A percentile compares a stretch with the other conserved stretches of the same genome.
Evolutionary conservation across 2,888 invertebrate genomes (phyloP).

Genomic region (Andrena trimmerana): DNA sequence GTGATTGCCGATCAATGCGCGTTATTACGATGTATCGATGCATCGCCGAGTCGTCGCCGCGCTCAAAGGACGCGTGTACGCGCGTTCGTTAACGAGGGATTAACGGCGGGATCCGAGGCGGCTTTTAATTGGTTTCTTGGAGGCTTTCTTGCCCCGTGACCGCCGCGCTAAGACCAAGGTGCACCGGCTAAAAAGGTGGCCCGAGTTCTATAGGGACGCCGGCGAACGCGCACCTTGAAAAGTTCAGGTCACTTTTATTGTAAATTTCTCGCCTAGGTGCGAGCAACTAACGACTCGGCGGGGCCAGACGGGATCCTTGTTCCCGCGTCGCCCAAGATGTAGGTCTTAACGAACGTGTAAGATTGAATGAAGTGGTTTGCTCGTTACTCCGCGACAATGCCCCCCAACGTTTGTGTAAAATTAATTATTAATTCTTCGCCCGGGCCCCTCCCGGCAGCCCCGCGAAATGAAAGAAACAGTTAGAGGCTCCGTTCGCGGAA

Average conservation of each 20-base stretch:
- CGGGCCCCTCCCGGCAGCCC: neutral
- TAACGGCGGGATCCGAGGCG: conserved; percentile 9
- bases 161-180: conserved; percentile 6
- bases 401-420: conserved; percentile 51
- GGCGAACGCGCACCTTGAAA: conserved; percentile 10
- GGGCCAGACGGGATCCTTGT: conserved; percentile 20
- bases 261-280: conserved; percentile 33
- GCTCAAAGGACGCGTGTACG: conserved; percentile 7
- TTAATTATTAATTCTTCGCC: conserved; percentile 59
- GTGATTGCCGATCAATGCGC: conserved; percentile 44
- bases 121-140: conserved; percentile 56
- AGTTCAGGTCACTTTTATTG: conserved; percentile 41
- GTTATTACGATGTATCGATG: conserved; percentile 35
- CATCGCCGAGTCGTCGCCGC: neutral
- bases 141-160: conserved; percentile 30
- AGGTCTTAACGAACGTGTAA: conserved; percentile 60
- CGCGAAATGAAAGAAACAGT: conserved; percentile 48
- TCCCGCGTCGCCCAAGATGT: conserved; percentile 42
- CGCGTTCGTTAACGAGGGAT: conserved; percentile 34
- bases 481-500: conserved; percentile 59
- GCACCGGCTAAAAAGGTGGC: conserved; percentile 26
- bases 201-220: conserved; percentile 26
- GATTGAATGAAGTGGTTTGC: conserved; percentile 52
- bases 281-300: conserved; percentile 43
- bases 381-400: conserved; percentile 54